These are phyloP conservation scores for Phasia obesa DNA, from an alignment of 2,888 invertebrate species.

Conservation along the genomic window DNA sequence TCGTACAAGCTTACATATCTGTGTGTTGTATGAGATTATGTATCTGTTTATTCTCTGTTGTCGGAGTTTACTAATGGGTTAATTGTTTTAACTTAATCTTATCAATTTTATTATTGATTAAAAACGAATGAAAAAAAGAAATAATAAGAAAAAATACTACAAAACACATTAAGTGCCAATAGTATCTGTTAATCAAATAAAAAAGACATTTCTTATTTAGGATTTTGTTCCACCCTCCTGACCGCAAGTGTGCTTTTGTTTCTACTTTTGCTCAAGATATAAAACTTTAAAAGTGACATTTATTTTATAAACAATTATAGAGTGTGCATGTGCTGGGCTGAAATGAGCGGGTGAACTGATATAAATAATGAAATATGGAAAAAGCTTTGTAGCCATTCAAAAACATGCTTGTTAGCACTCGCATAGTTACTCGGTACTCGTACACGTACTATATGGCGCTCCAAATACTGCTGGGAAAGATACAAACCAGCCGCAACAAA, in stretches of 20 bases:
- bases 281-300: neutral
- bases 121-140: slow-evolving; percentile 22
- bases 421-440: neutral
- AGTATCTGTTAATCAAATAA: slow-evolving; percentile 40
- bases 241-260: neutral
- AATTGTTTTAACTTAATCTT: slow-evolving; percentile 71
- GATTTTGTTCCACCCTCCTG: slow-evolving; percentile 4
- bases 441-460: neutral
- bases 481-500: neutral
- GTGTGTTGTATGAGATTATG: neutral
- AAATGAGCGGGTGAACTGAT: neutral
- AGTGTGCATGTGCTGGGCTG: neutral
- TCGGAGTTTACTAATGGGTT: slow-evolving; percentile 67
- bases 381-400: neutral
- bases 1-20: neutral
- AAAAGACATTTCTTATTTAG: slow-evolving; percentile 31
- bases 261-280: neutral
- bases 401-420: neutral
- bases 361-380: neutral
- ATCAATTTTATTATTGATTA: slow-evolving; percentile 70
- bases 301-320: neutral
- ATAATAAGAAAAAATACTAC: no score
- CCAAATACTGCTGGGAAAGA: neutral
- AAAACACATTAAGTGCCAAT: slow-evolving; percentile 62
- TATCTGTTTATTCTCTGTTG: slow-evolving; percentile 62